phyloP scores from a whole-genome alignment of 2,888 invertebrate species.

The Hypolimnas misippus region DNA sequence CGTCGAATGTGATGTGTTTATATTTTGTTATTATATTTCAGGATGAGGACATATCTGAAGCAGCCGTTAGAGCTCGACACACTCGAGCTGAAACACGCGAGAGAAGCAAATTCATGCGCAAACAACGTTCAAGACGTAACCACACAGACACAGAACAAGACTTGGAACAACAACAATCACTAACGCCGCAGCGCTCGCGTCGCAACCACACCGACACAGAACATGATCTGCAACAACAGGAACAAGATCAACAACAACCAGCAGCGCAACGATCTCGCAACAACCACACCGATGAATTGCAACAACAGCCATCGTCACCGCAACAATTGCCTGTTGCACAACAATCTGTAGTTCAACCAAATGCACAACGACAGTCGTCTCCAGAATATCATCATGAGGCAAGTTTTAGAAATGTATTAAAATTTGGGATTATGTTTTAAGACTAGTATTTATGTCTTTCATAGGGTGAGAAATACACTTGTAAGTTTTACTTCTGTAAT shows the following conservation, averaged over 20 bases:
- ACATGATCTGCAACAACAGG: neutral
- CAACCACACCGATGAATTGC: neutral
- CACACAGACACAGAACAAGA: conserved; percentile 42
- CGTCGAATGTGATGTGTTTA: no score
- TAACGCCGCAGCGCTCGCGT: conserved; percentile 13
- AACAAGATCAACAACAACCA: conserved; percentile 1
- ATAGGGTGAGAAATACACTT: no score
- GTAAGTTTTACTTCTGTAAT: no score
- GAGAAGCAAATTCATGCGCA: conserved; percentile 87
- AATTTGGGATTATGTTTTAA: neutral
- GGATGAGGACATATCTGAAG: conserved; percentile 92
- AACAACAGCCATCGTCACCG: neutral
- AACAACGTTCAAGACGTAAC: conserved; percentile 55
- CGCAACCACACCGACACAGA: conserved; percentile 6
- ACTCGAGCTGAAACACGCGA: conserved; percentile 91
- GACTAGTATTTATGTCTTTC: no score
- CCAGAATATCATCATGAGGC: conserved; percentile 24
- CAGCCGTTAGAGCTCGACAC: conserved; percentile 88
- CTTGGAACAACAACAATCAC: conserved; percentile 48
- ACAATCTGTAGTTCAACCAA: neutral
- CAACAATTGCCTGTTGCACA: neutral
- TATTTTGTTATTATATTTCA: conserved; percentile 42
- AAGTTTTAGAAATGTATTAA: neutral
- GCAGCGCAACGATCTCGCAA: conserved; percentile 1
- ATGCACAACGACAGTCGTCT: conserved; percentile 3